Evolutionary conservation across 2,888 invertebrate species (phyloP).

Genomic region (Aleiodes testaceus): DNA sequence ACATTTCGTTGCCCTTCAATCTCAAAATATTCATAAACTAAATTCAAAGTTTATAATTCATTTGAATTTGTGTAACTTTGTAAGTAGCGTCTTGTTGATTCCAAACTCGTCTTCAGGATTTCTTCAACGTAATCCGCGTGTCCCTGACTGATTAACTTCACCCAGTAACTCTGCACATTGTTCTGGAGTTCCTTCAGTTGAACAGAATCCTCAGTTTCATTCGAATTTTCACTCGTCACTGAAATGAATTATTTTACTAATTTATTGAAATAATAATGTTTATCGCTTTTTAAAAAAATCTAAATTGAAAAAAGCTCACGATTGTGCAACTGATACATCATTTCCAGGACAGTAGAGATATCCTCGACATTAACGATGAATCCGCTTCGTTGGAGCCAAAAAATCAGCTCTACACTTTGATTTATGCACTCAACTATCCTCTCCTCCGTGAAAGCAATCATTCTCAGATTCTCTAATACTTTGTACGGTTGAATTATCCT

Average conservation of each 20-base stretch:
- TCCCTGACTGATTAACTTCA: conserved; percentile 52
- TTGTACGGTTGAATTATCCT: conserved; percentile 59
- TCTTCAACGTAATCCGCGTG: conserved; percentile 33
- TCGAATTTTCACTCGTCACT: not conserved
- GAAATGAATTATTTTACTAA: not conserved
- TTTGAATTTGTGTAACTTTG: no score
- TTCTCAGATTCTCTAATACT: conserved; percentile 37
- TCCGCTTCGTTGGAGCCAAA: conserved; percentile 58
- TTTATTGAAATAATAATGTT: not conserved
- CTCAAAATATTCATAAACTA: no score
- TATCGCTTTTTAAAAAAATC: not conserved
- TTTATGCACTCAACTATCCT: conserved; percentile 60
- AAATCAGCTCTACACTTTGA: conserved; percentile 59
- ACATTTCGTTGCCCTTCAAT: no score
- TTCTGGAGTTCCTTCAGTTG: conserved; percentile 55
- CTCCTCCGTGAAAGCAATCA: not conserved
- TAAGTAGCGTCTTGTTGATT: not conserved
- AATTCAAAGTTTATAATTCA: no score
- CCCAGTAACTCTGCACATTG: conserved; percentile 61
- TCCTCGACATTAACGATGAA: conserved; percentile 48
- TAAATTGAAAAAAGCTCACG: conserved; percentile 51
- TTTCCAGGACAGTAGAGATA: conserved; percentile 52
- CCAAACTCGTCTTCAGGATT: conserved; percentile 42
- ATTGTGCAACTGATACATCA: conserved; percentile 56
- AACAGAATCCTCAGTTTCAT: not conserved